Base-by-base conservation (phyloP, 2,113 vertebrate genomes). In the Trinectes maculatus region DNA sequence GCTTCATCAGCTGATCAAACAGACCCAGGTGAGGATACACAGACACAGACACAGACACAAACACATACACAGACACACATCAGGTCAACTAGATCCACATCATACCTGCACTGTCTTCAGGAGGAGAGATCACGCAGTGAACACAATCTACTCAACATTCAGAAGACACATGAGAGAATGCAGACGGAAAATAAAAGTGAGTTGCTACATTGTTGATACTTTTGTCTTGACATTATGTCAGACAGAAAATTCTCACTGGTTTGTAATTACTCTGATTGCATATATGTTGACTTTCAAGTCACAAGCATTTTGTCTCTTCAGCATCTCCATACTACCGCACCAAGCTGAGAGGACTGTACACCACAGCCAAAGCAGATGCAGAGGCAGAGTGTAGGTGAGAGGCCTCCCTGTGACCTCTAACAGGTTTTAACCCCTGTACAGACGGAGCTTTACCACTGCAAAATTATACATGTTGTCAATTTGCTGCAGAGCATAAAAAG, bases 111-210 rank as follows among this genome's bases (percentile, higher is more conserved):
- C 26, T 29, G 29, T 54, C 15, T 21, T 3, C 74, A 97, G 96
- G 96, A 97, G 86, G 96, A 97, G 64, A 89, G 96, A 1, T 95
- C 95, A 0, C 90, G 96, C 69, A 97, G 95, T 6, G 95, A 97
- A 82, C 96, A 97, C 90, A 97, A 97, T 26, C 88, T 97, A 49
- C 93, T 97, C 64, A 97, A 97, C 82, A 96, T 97, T 42, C 96
- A 96, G 91, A 97, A 97, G 62, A 97, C 96, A 0, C 96, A 97
- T 0, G 96, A 97, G 90, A 85, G 96, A 57, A 97, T 97, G 96
- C 96, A 97, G 87, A 97, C 95, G 0, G 96, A 97, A 70, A 96
- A 97, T 76, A 97, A 97, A 59, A 97, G 95, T 96, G 53, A 90
- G 94, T 85, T 6, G 1, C 1, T 9, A 3, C 25, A 2, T 8